Percentiles rank a stretch among this genome's conserved stretches.
phyloP scores from a whole-genome alignment of 2,888 invertebrate genomes.

The Cheiracanthium punctorium region DNA sequence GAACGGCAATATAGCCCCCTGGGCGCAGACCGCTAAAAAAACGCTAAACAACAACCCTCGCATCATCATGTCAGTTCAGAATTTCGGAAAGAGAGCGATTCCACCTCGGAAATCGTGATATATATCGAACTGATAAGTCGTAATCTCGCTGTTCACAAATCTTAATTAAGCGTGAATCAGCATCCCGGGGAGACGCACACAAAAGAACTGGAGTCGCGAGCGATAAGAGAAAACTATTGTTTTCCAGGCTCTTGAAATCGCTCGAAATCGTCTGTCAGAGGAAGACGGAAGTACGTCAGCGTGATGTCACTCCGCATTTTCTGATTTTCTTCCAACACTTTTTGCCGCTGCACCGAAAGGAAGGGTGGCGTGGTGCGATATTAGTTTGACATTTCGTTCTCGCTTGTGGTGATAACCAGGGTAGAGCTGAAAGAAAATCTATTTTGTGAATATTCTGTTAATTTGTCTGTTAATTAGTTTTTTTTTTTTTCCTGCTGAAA shows the following conservation, averaged over 20 bases:
- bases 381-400: no score
- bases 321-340: conserved; percentile 16
- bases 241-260: neutral
- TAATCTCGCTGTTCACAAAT: neutral
- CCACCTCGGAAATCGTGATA: neutral
- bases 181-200: no score
- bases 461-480: no score
- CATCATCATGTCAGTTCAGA: neutral
- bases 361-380: neutral
- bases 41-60: neutral
- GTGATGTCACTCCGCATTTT: neutral
- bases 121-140: neutral
- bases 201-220: no score
- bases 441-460: no score
- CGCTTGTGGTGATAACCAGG: no score
- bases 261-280: neutral
- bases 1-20: conserved; percentile 50
- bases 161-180: neutral
- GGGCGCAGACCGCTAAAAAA: neutral
- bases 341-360: conserved; percentile 13
- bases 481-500: no score
- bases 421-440: no score
- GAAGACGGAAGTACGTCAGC: conserved; percentile 59
- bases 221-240: neutral
- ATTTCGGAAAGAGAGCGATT: no score